phyloP scores from a whole-genome alignment of 2,113 vertebrate genomes.

The Semicossyphus pulcher region DNA sequence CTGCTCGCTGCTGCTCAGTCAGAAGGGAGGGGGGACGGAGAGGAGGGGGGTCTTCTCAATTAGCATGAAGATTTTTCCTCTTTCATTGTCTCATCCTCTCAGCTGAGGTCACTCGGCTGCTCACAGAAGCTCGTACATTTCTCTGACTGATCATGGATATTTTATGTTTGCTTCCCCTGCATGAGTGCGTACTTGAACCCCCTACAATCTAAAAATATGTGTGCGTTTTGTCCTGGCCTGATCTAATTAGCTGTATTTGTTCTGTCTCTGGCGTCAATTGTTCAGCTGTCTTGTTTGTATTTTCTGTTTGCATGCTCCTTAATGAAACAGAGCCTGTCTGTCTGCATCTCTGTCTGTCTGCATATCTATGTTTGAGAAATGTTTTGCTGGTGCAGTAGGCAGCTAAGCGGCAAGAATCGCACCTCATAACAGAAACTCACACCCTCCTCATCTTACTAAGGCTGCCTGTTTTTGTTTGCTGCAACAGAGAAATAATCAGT shows the following conservation, averaged over 20 bases:
- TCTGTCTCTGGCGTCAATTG: slow-evolving; percentile 27
- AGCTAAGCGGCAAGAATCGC: slow-evolving; percentile 65
- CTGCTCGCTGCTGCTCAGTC: slow-evolving; percentile 46
- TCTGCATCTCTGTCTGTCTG: slow-evolving; percentile 24
- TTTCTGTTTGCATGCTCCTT: slow-evolving; percentile 44
- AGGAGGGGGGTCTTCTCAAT: slow-evolving; percentile 6
- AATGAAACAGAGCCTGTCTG: slow-evolving; percentile 28
- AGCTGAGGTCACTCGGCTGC: slow-evolving; percentile 36
- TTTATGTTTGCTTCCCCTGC: slow-evolving; percentile 29
- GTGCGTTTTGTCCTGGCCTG: slow-evolving; percentile 31
- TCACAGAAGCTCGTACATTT: slow-evolving; percentile 15
- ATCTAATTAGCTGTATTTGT: slow-evolving; percentile 50
- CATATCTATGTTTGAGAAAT: slow-evolving; percentile 31
- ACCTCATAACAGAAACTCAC: slow-evolving; percentile 70
- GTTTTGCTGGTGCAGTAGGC: slow-evolving; percentile 52
- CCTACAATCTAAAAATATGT: slow-evolving; percentile 24
- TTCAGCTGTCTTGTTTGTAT: slow-evolving; percentile 31
- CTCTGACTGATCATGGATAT: slow-evolving; percentile 39
- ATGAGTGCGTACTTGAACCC: slow-evolving; percentile 6
- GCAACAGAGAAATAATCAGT: slow-evolving; percentile 63
- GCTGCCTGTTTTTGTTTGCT: slow-evolving; percentile 64
- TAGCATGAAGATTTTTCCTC: slow-evolving; percentile 24
- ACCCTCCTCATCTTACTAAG: slow-evolving; percentile 65
- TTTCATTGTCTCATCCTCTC: slow-evolving; percentile 17
- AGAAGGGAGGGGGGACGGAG: slow-evolving; percentile 8